Percentiles rank a stretch among this genome's conserved stretches.
Evolutionary conservation across 1,140 invertebrate genomes (phyloP).

Genomic region (Druon quercuslanigerum): DNA sequence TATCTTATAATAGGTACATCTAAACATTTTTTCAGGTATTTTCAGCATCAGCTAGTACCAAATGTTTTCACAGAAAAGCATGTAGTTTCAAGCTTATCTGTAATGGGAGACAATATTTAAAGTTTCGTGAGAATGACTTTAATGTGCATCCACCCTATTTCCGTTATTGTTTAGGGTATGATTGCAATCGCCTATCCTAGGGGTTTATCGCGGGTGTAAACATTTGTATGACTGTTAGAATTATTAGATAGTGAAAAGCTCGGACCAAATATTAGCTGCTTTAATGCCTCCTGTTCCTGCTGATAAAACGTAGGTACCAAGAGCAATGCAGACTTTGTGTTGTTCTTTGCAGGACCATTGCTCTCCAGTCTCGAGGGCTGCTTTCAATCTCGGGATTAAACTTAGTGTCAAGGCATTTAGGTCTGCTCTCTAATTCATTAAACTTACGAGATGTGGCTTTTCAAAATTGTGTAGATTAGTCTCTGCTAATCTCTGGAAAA

Average conservation of each 20-base stretch:
- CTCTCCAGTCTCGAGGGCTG: slow-evolving; percentile 44
- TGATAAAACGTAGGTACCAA: slow-evolving; percentile 46
- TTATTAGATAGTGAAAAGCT: slow-evolving; percentile 49
- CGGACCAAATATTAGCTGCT: slow-evolving; percentile 51
- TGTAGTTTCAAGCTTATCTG: slow-evolving; percentile 7
- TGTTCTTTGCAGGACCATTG: slow-evolving; percentile 50
- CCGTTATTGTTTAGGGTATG: slow-evolving; percentile 4
- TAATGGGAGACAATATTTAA: not conserved
- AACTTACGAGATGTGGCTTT: not conserved
- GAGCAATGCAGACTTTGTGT: slow-evolving; percentile 42
- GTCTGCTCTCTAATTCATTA: slow-evolving; percentile 1
- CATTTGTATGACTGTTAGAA: slow-evolving; percentile 34
- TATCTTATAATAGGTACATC: too few relatives aligned
- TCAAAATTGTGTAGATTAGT: not conserved
- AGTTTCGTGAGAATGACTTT: slow-evolving; percentile 16
- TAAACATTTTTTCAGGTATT: too few relatives aligned
- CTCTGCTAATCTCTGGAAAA: not conserved
- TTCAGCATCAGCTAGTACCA: too few relatives aligned
- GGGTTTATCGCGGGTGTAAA: slow-evolving; percentile 45
- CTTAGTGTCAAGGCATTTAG: slow-evolving; percentile 60
- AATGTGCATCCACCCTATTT: slow-evolving; percentile 29
- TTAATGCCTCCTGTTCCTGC: slow-evolving; percentile 46
- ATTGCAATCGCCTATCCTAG: not conserved
- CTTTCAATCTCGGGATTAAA: slow-evolving; percentile 62
- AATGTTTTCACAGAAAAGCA: slow-evolving; percentile 1